Base-by-base conservation (phyloP, 1,140 invertebrate genomes). In the Pseudomyrmex concolor region DNA sequence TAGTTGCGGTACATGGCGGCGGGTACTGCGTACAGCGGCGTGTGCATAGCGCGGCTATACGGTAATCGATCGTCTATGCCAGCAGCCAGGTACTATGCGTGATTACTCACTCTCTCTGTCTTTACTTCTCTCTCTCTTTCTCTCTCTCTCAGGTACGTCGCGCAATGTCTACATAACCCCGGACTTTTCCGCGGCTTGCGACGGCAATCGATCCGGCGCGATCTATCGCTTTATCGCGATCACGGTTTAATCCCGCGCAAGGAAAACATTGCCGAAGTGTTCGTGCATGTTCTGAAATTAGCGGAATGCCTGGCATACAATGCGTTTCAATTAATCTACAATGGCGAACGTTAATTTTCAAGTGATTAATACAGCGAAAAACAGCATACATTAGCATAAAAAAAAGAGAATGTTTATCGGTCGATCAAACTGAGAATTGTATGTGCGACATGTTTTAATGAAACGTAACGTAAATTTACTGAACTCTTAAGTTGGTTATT, bases 1-100 rank as follows among this genome's bases (percentile, higher is more conserved):
- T 89, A 89, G 88, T 89, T 89, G 88, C 84, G 88, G 87, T 88
- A 84, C 87, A 84, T 80, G 87, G 84, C 87, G 64, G 54, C 73
- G 86, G 74, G 76, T 76, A 77, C 34, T 34, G 34, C 34, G 34
- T 34, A 34, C 34, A 34, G 34, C 34, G 66, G 78, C 71, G 70
- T 80, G 84, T 78, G 83, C 81, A 83, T 78, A 54, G 59, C 87
- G 77, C 86, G 87, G 78, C 87, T 88, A 84, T 70, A 83, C 82
- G 86, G 74, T 88, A 89, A 89, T 89, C 87, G 87, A 89, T 89
- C 87, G 86, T 78, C 86, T 81, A 59, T 84, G 83, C 73, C 63
- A 71, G 76, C 70, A 77, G 73, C 62, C 73, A 77, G 73, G 57
- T 78, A 70, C 66, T 84, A 87, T 77, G 85, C 85, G 85, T 87